These are phyloP conservation scores for Morus bassanus DNA, from an alignment of 2,797 vertebrate species.

Conservation along the genomic window DNA sequence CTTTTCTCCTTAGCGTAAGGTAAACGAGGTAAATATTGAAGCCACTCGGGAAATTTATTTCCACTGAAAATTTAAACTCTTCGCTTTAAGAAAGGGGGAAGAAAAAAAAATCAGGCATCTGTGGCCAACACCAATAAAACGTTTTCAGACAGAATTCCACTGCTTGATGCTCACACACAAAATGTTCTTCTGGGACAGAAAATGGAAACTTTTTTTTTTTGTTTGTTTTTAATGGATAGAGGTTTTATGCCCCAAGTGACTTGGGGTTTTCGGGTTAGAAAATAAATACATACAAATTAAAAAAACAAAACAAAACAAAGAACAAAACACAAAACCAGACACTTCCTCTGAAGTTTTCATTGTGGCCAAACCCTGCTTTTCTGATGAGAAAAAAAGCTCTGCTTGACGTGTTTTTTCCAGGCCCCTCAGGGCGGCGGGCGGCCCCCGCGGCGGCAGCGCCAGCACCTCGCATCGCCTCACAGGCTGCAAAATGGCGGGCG, in stretches of 20 bases:
- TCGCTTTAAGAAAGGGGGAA: not conserved
- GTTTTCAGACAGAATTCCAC: not conserved
- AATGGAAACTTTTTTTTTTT: not conserved
- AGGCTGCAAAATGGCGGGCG: constrained; percentile 2
- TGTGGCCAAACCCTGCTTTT: not conserved
- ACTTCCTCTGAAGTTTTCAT: not conserved
- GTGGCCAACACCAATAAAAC: not conserved
- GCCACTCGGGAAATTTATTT: not conserved
- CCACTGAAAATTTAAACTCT: not conserved
- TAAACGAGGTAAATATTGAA: not conserved
- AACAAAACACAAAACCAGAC: not conserved
- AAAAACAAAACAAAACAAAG: no score
- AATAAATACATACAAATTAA: not conserved
- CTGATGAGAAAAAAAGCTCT: not conserved
- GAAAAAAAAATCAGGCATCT: not conserved
- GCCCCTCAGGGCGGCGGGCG: not conserved
- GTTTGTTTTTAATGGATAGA: not conserved
- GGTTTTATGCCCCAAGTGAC: not conserved
- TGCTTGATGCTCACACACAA: not conserved
- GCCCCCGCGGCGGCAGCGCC: no score
- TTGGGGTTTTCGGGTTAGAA: not conserved
- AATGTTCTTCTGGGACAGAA: not conserved
- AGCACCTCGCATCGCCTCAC: fast-evolving
- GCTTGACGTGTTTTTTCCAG: fast-evolving
- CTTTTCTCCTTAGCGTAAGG: not conserved